These are phyloP conservation scores for Diaperis boleti DNA, from an alignment of 2,888 invertebrate species.

Conservation along the genomic window DNA sequence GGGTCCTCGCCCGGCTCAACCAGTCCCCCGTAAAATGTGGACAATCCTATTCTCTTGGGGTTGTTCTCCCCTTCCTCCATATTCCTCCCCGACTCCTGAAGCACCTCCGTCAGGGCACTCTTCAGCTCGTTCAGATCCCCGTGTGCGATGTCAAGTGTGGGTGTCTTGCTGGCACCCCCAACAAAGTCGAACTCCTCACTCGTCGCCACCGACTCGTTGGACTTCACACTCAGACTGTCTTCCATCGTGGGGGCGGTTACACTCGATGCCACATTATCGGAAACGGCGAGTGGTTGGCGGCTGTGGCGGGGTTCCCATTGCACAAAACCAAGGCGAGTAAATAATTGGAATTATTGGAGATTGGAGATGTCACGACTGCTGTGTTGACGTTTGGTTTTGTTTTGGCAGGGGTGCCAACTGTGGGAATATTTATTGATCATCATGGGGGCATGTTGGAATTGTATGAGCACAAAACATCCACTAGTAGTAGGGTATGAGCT, in stretches of 20 bases:
- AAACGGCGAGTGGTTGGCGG: background rate
- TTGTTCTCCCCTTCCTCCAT: constrained; percentile 57
- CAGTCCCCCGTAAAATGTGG: constrained; percentile 67
- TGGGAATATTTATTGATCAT: too few species aligned
- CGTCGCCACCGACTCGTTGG: constrained; percentile 77
- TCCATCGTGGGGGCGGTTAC: constrained; percentile 67
- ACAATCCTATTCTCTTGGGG: constrained; percentile 67
- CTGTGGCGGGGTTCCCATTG: background rate
- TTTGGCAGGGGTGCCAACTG: constrained; percentile 11
- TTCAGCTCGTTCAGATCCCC: constrained; percentile 75
- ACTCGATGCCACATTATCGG: background rate
- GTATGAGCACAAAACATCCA: too few species aligned
- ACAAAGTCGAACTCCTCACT: constrained; percentile 81
- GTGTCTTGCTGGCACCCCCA: constrained; percentile 67
- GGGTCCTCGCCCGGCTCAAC: constrained; percentile 61
- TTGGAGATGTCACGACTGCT: background rate
- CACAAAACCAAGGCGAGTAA: background rate
- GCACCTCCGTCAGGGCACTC: constrained; percentile 72
- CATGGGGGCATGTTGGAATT: too few species aligned
- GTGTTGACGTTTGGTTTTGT: constrained; percentile 8
- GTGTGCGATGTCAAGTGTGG: constrained; percentile 73
- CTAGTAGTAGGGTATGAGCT: too few species aligned
- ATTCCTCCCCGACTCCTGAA: constrained; percentile 58
- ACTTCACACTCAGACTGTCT: constrained; percentile 77
- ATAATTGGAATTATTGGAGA: background rate